Conservation (phyloP, 2,113 vertebrate species). For the Actinemys pallida region DNA sequence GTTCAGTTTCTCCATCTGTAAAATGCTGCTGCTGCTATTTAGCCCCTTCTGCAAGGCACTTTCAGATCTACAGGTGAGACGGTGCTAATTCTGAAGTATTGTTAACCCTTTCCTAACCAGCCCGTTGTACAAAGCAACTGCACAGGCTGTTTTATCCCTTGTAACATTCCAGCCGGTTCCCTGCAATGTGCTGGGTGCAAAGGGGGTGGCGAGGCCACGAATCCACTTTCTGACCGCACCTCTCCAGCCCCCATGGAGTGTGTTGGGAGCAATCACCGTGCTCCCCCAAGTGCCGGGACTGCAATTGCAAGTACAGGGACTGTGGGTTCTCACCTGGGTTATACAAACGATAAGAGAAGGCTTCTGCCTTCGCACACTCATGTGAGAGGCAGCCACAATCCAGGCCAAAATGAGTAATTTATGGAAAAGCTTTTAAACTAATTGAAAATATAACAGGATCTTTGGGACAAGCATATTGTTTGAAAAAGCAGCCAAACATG, state of each 20-base stretch:
- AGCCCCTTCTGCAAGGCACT: not conserved
- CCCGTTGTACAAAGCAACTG: not conserved
- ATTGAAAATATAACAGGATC: conserved; percentile 6
- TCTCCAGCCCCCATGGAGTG: rapidly evolving
- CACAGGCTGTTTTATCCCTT: not conserved
- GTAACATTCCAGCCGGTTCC: too few relatives aligned
- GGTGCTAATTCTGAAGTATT: not conserved
- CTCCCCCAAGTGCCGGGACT: not conserved
- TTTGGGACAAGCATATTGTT: not conserved
- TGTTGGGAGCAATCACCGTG: not conserved
- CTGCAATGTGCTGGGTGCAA: rapidly evolving
- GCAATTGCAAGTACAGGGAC: not conserved
- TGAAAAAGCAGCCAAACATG: conserved; percentile 31
- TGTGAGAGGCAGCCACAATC: not conserved
- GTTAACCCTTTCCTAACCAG: not conserved
- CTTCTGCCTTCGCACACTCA: rapidly evolving
- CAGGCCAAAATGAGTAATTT: not conserved
- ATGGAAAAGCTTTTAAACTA: not conserved
- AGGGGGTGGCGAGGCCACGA: rapidly evolving
- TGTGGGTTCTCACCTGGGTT: not conserved
- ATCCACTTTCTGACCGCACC: rapidly evolving
- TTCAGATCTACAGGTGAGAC: not conserved
- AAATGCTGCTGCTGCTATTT: not conserved
- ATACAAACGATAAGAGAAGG: not conserved
- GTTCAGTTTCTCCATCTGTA: rapidly evolving